Evolutionary conservation across 2,113 vertebrate species (phyloP), one percentile per base, ranked within the genome.

Genomic region (Menura novaehollandiae): DNA sequence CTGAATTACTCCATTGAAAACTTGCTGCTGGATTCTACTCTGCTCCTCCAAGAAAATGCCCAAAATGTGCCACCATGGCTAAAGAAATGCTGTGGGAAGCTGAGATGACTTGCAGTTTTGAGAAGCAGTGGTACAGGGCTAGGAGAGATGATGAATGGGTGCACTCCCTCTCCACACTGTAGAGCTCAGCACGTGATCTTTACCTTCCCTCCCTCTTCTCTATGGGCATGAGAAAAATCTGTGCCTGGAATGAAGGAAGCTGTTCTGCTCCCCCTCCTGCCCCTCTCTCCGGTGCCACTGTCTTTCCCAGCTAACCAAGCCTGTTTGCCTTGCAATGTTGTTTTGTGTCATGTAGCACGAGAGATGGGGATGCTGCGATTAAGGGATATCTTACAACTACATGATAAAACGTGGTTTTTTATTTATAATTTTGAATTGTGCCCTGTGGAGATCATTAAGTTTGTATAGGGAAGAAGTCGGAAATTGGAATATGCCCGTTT

Each of bases 101-200:
- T 83, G 78, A 51, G 69, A 94, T 95, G 94, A 96, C 94, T 95
- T 97, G 95, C 95, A 96, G 58, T 92, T 95, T 97, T 87, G 72
- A 41, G 87, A 27, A 64, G 91, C 32, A 0, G n/a, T 15, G 51
- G 33, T 18, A 32, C 4, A 79, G 37, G 39, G 83, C 86, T 62
- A 9, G 18, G 55, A 66, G 76, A 13, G 60, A 46, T 5, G 49
- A 43, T 56, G 77, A 43, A 81, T n/a, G 39, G 23, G 37, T 30
- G 62, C 0, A 0, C 28, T 78, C 24, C 84, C 41, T 66, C 28
- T 64, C 19, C 17, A 5, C 24, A 0, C 46, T 18, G 28, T 33
- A 5, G 55, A 43, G 79, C 72, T 49, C 9, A 0, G 80, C 89
- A 58, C 7, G 11, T 59, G 58, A 69, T 79, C 60, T 24, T 66